These are phyloP conservation scores for Cyclophora punctaria DNA, from an alignment of 2,888 invertebrate species.

Conservation along the genomic window DNA sequence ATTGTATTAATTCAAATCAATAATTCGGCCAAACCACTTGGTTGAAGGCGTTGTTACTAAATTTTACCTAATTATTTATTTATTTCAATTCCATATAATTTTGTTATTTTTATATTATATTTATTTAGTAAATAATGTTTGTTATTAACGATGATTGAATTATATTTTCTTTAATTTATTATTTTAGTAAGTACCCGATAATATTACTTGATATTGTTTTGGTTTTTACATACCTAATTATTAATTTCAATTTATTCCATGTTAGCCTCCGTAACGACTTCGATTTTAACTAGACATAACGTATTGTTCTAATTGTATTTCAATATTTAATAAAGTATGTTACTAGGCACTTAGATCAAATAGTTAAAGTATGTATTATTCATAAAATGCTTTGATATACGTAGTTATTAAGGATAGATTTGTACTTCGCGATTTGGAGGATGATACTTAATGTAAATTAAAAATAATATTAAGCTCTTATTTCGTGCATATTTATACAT, in stretches of 20 bases:
- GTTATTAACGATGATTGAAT: background rate
- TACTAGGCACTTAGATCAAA: constrained; percentile 59
- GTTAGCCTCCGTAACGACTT: too few relatives aligned
- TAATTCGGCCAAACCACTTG: too few relatives aligned
- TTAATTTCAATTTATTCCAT: too few relatives aligned
- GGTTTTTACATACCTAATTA: background rate
- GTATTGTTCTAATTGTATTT: background rate
- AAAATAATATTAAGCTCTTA: background rate
- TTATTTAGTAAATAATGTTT: background rate
- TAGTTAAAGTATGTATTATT: constrained; percentile 36
- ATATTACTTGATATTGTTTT: constrained; percentile 7
- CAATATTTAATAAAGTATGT: constrained; percentile 15
- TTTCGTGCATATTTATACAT: background rate
- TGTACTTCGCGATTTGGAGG: too few relatives aligned
- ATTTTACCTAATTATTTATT: too few relatives aligned
- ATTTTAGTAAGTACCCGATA: background rate
- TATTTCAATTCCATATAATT: too few relatives aligned
- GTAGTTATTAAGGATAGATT: constrained; percentile 26
- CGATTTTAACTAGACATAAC: too few relatives aligned
- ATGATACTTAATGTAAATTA: too few relatives aligned
- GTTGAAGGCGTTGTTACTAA: too few relatives aligned
- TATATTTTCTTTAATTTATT: background rate
- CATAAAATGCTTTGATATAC: constrained; percentile 38
- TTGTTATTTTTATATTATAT: background rate
- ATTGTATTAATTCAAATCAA: too few relatives aligned